phyloP scores from a whole-genome alignment of 1,140 invertebrate genomes.

The Himalopsyche phryganea region DNA sequence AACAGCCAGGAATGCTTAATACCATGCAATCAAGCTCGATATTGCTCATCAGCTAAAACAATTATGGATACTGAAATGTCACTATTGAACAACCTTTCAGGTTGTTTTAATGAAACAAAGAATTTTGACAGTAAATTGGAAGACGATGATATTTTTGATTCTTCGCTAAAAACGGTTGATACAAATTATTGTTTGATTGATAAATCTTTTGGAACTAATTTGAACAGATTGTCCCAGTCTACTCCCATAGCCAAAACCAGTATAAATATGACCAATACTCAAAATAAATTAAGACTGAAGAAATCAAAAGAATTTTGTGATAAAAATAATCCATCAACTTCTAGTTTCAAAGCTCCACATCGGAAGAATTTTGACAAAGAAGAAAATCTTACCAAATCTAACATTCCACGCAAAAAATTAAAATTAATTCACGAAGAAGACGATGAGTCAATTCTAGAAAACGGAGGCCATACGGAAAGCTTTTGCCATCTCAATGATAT shows the following conservation, averaged over 20 bases:
- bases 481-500: slow-evolving; percentile 6
- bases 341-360: too few species aligned
- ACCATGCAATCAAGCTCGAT: slow-evolving; percentile 6
- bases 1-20: slow-evolving; percentile 7
- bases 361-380: neutral
- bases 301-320: too few species aligned
- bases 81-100: neutral
- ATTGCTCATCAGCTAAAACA: neutral
- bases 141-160: too few species aligned
- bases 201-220: neutral
- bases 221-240: neutral
- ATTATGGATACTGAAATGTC: neutral
- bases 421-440: neutral
- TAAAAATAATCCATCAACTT: too few species aligned
- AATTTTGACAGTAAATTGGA: too few species aligned
- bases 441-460: neutral
- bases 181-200: neutral
- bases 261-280: neutral
- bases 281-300: neutral
- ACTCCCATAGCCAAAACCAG: neutral
- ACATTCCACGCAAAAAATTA: neutral
- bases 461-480: neutral
- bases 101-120: too few species aligned
- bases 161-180: too few species aligned
- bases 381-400: slow-evolving; percentile 10